Base-by-base conservation (phyloP, 2,888 invertebrate species). In the Amiota minor region DNA sequence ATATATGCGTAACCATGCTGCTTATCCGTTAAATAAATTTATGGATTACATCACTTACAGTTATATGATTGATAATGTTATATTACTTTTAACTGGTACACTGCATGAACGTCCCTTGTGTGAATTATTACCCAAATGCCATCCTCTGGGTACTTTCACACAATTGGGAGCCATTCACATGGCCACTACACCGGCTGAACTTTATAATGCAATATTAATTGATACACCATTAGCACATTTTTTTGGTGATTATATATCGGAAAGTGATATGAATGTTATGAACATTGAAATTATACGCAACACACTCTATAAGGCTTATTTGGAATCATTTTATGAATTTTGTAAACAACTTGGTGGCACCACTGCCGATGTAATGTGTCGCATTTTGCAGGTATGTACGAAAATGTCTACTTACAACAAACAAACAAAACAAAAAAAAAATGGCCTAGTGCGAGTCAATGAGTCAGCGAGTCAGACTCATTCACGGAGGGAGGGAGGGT, bases 151-250 rank as follows among this genome's bases (percentile, higher is more conserved):
- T 62, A 98, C 98, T 84, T 98, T 98, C 89, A 98, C 99, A 89
- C 99, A 99, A 90, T 99, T 99, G 98, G 99, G 99, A 90, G 99
- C 99, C 69, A 99, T 99, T 86, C 98, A 99, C 90, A 98, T 99
- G 76, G 99, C 99, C 73, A 95, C 98, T 12, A 99, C 98, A 16
- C 98, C 99, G 45, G 99, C 99, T 77, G 99, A 99, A 90, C 92
- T 99, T 75, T 99, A 99, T 92, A 99, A 98, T 90, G 99, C 99
- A 78, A 99, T 99, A 8, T 91, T 99, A 73, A 98, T 99, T 20
- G 98, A 99, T 90, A 99, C 98, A 9, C 98, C 98, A 12, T 91
- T 99, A 81, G 97, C 98, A 80, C 97, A 98, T 74, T 99, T 98
- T 90, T 97, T 99, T 89, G 96, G 97, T 73, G 96, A 97, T 89